Evolutionary conservation across 1,140 invertebrate genomes (phyloP).

Genomic region (Campodea augens): DNA sequence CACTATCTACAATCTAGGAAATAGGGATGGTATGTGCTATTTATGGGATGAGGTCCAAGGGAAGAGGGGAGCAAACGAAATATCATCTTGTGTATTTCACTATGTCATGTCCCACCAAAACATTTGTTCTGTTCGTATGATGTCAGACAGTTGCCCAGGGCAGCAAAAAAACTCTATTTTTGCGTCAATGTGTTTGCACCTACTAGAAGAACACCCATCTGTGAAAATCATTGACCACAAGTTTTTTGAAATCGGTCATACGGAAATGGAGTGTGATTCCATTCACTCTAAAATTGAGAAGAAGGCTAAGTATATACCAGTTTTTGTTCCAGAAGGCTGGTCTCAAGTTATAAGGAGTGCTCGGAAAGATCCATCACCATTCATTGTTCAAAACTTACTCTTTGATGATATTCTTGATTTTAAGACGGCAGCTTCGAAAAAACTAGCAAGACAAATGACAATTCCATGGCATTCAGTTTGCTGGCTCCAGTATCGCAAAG

Average conservation of each 20-base stretch:
- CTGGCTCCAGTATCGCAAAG: neutral
- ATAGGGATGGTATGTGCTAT: conserved; percentile 19
- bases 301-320: conserved; percentile 1
- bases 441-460: too few species aligned
- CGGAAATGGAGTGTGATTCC: conserved; percentile 1
- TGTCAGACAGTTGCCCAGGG: neutral
- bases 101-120: conserved; percentile 12
- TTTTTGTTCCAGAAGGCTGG: neutral
- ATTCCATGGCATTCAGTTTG: too few species aligned
- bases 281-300: conserved; percentile 2
- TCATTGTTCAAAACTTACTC: too few species aligned
- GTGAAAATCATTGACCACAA: neutral
- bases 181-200: conserved; percentile 1
- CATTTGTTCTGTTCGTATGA: neutral
- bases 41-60: conserved; percentile 26
- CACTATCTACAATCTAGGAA: conserved; percentile 21
- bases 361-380: too few species aligned
- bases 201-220: neutral
- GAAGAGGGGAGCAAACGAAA: conserved; percentile 24
- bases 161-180: neutral
- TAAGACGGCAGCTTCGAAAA: too few species aligned
- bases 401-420: too few species aligned
- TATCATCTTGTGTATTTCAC: conserved; percentile 21
- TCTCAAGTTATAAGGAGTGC: too few species aligned
- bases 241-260: conserved; percentile 3